These are phyloP conservation scores for Cyprinodon diabolis DNA, from an alignment of 2,797 vertebrate genomes.

Conservation along the genomic window DNA sequence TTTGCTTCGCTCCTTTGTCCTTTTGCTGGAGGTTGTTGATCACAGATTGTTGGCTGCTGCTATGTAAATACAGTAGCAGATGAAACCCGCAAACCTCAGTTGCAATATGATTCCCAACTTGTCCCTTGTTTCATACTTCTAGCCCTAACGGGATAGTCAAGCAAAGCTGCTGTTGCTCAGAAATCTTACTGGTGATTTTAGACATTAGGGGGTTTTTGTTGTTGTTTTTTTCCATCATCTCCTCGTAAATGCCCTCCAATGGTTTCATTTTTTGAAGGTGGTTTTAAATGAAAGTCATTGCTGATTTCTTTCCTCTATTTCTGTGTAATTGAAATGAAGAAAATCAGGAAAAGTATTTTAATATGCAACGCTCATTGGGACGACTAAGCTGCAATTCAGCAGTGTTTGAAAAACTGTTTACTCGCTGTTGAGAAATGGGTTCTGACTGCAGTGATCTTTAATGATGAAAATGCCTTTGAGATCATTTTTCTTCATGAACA, in stretches of 20 bases:
- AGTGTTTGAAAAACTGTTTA: conserved; percentile 45
- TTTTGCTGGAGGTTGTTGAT: conserved; percentile 15
- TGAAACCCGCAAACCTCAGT: conserved; percentile 5
- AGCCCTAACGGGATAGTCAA: conserved; percentile 34
- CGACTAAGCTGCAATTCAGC: conserved; percentile 35
- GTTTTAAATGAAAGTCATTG: conserved; percentile 27
- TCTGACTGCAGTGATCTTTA: conserved; percentile 14
- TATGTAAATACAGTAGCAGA: conserved; percentile 11
- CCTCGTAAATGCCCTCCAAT: conserved; percentile 11
- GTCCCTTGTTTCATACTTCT: conserved; percentile 5
- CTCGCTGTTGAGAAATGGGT: conserved; percentile 22
- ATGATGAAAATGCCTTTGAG: background rate
- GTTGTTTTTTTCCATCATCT: conserved; percentile 18
- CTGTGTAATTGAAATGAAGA: conserved; percentile 21
- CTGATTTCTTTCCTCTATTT: background rate
- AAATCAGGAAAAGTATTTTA: conserved; percentile 35
- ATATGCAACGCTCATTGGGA: conserved; percentile 29
- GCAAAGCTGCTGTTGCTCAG: conserved; percentile 26
- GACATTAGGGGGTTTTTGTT: conserved; percentile 12
- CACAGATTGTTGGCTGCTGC: conserved; percentile 22
- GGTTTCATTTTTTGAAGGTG: conserved; percentile 18
- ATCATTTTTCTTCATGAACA: background rate
- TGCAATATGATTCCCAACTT: conserved; percentile 19
- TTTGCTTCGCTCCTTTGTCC: background rate
- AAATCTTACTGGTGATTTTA: conserved; percentile 17